Evolutionary conservation across 2,113 vertebrate species (phyloP).

Genomic region (Cryptomyrus ogoouensis): DNA sequence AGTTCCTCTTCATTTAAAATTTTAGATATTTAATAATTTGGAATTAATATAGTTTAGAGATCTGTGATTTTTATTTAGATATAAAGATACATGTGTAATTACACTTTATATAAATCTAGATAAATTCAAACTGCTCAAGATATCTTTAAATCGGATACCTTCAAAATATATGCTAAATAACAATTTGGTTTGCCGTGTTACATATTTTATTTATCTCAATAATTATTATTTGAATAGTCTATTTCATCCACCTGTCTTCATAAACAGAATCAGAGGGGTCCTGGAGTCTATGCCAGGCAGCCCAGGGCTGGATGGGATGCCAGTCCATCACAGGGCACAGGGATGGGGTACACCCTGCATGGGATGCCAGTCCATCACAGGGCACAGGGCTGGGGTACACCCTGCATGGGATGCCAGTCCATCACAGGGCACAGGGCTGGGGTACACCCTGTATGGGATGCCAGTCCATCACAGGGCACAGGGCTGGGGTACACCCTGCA

Average conservation of each 20-base stretch:
- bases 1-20: neutral
- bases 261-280: neutral
- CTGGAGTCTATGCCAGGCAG: too few relatives aligned
- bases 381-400: too few relatives aligned
- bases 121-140: neutral
- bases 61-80: neutral
- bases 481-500: too few relatives aligned
- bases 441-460: too few relatives aligned
- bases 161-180: neutral
- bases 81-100: neutral
- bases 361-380: too few relatives aligned
- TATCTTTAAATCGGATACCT: neutral
- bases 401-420: too few relatives aligned
- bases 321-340: too few relatives aligned
- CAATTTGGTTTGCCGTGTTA: neutral
- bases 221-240: neutral
- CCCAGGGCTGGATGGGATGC: too few relatives aligned
- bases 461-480: too few relatives aligned
- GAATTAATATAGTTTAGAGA: neutral
- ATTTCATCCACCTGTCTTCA: neutral
- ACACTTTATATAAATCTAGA: neutral
- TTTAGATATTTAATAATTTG: neutral
- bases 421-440: too few relatives aligned
- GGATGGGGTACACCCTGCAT: too few relatives aligned
- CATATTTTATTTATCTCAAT: neutral